Evolutionary conservation across 2,888 invertebrate species (phyloP).

Genomic region (Drosophila kambysellisi): DNA sequence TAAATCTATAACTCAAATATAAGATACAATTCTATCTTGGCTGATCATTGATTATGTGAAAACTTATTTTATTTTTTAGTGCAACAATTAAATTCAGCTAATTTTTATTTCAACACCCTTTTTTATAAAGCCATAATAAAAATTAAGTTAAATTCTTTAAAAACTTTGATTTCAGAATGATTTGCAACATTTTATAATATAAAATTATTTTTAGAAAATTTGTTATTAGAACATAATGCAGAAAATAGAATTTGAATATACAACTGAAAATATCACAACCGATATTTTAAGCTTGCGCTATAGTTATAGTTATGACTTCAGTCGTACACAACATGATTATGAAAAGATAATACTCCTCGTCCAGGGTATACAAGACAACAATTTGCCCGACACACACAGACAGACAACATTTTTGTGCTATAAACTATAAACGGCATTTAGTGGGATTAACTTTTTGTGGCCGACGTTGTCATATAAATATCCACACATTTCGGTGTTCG

Average conservation of each 20-base stretch:
- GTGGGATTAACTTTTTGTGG: constrained; percentile 77
- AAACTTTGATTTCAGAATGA: background rate
- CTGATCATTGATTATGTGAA: too few species aligned
- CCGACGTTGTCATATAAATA: constrained; percentile 72
- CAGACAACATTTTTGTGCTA: constrained; percentile 49
- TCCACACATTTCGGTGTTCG: constrained; percentile 69
- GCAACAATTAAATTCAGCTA: too few species aligned
- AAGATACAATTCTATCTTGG: background rate
- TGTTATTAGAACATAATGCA: background rate
- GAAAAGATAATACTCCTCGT: constrained; percentile 12
- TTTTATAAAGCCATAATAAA: background rate
- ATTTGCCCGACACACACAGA: constrained; percentile 3
- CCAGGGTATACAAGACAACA: constrained; percentile 19
- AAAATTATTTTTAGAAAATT: background rate
- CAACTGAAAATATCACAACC: background rate
- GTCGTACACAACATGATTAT: background rate
- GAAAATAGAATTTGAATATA: background rate
- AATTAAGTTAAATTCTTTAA: background rate
- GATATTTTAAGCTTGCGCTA: background rate
- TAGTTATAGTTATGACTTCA: background rate
- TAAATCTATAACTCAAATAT: background rate
- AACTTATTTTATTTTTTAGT: too few species aligned
- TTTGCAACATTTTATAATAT: background rate
- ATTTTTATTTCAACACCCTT: background rate
- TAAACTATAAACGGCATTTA: constrained; percentile 82